A percentile compares a stretch with the other conserved stretches of the same genome.
These are phyloP conservation scores for Saimiri boliviensis DNA, from an alignment of 2,113 vertebrate species.

Conservation along the genomic window DNA sequence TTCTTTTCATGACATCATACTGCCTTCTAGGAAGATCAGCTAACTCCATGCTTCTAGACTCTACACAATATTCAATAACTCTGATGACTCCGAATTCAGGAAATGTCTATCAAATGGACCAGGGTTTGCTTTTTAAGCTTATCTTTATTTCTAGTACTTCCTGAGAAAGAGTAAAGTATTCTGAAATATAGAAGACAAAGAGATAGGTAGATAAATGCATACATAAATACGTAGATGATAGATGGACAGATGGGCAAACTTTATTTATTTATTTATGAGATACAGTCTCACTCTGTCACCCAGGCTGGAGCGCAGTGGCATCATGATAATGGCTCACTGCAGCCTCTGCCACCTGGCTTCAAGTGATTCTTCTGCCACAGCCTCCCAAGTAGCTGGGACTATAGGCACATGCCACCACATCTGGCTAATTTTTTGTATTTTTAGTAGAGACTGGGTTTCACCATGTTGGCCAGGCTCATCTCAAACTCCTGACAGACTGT, in stretches of 20 bases:
- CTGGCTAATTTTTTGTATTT: no score
- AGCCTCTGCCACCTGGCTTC: no score
- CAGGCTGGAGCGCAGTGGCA: no score
- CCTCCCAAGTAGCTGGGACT: no score
- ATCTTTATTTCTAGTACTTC: constrained; percentile 24
- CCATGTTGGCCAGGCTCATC: no score
- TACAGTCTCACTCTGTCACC: no score
- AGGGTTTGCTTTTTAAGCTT: background rate
- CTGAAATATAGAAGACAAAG: background rate
- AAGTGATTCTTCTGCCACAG: no score
- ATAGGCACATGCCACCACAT: no score
- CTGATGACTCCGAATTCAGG: background rate
- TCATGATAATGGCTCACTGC: no score
- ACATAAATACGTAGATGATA: background rate
- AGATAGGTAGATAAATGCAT: background rate
- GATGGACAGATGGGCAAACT: background rate
- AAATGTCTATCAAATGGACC: background rate
- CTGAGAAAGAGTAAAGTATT: background rate
- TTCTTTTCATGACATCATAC: background rate
- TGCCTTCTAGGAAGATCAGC: background rate
- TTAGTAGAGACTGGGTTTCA: no score
- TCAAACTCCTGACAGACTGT: no score
- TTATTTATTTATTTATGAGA: no score
- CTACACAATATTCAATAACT: background rate
- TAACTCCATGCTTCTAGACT: background rate